Evolutionary conservation across 2,888 invertebrate species (phyloP), one percentile per base, ranked within the genome.

Genomic region (Meloe dianella): DNA sequence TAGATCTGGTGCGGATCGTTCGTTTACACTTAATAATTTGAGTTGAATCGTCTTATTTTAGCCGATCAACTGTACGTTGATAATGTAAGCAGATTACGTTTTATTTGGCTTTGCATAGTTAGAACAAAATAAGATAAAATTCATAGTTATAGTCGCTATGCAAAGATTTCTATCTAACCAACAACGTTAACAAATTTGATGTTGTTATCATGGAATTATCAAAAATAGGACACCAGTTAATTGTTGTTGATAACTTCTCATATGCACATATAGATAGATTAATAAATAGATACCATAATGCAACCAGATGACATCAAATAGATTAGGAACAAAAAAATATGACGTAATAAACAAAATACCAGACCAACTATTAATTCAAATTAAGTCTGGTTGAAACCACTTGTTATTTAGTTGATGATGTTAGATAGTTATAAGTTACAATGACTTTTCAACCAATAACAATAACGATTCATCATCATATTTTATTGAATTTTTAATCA

Each of bases 371-470:
- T 66, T 67, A 67, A 61, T 65, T 62, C 60, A 64, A 67, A 67
- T 67, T 67, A 61, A 65, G 64, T 62, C 64, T 41, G 56, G 63
- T 57, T 63, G 30, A 58, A 66, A 66, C 62, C 66, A 66, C 66
- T 66, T 66, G 66, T 54, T 32, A 32, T 32, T 35, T 22, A 58
- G 30, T 22, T 14, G 58, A 35, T 51, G 47, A 22, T 51, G 5
- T 7, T n/a, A 51, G n/a, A n/a, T n/a, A n/a, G n/a, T n/a, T n/a
- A n/a, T n/a, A n/a, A n/a, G 47, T 51, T 51, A 51, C 47, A 51
- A 51, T 51, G 47, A 51, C 47, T 51, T 51, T 51, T 22, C 47
- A 51, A 51, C 47, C 20, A 51, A 22, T 6, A 51, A 51, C 47
- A 51, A 51, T 10, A 51, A 51, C 47, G 47, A 22, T 22, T 51